phyloP scores from a whole-genome alignment of 2,113 vertebrate genomes.

The Oreocharis arfaki region DNA sequence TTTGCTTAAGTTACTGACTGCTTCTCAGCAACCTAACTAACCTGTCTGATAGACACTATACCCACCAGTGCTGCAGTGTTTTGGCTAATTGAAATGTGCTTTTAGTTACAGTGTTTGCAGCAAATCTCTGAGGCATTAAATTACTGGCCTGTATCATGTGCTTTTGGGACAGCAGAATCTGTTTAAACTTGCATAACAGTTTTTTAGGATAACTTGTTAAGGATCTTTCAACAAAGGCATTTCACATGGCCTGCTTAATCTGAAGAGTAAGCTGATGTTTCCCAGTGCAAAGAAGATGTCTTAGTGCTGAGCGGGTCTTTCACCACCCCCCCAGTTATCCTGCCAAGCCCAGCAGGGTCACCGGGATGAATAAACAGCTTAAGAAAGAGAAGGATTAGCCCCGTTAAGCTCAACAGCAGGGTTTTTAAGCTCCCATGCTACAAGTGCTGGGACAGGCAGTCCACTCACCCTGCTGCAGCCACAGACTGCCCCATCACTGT shows the following conservation, averaged over 20 bases:
- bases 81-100: not conserved
- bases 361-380: not conserved
- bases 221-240: not conserved
- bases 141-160: not conserved
- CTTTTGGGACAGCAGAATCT: not conserved
- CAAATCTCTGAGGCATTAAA: not conserved
- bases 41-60: not conserved
- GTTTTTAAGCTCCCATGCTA: not conserved
- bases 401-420: not conserved
- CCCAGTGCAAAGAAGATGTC: not conserved
- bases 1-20: not conserved
- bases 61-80: not conserved
- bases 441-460: not conserved
- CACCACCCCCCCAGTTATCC: not conserved
- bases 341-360: not conserved
- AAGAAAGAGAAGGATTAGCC: not conserved
- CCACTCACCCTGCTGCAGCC: not conserved
- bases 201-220: not conserved
- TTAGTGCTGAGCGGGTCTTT: not conserved
- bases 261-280: not conserved
- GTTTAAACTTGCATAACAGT: not conserved
- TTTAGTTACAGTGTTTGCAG: not conserved
- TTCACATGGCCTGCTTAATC: not conserved
- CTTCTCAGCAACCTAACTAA: not conserved
- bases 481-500: not conserved